Base-by-base conservation (phyloP, 2,888 invertebrate species). In the Andrena flavipes region DNA sequence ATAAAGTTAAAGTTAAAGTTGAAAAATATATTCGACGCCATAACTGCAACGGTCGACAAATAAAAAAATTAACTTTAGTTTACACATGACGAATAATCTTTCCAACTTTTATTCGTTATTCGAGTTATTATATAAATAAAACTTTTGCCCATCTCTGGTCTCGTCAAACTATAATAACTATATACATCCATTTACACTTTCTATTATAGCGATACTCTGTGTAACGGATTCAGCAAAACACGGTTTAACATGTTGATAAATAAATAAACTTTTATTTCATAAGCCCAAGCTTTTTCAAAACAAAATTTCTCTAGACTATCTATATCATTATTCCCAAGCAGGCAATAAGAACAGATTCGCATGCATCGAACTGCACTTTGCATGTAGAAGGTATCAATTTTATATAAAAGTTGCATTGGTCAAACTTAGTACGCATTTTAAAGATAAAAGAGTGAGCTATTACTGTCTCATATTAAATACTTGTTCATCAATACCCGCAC, bases 331-430 rank as follows among this genome's bases (percentile, higher is more conserved):
- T 16, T 72, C n/a, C 30, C 5, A 29, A 10, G n/a, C 20, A 23
- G 13, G 35, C 51, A 35, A 42, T 63, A n/a, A 59, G 26, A 30
- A 23, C 8, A 29, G 0, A 68, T 33, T 10, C n/a, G 20, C 13
- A 42, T 48, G 6, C 23, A 35, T 26, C n/a, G 30, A 68, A 26
- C 8, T 56, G 35, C 4, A n/a, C 51, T 49, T 70, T n/a, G 35
- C 26, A 26, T n/a, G 3, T 26, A 56, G 69, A 76, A 42, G 13
- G 16, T 63, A 49, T 49, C 35, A 64, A 69, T 69, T 79, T 79
- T 13, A 29, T 76, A 59, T 2, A 33, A 68, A 68, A 68, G 10
- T 77, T 76, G 64, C 42, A 29, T 8, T 26, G 64, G 64, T 51
- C 60, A 33, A 62, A 67, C 48, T 10, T 69, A 42, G 2, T 2